phyloP scores from a whole-genome alignment of 2,797 vertebrate genomes.

The Xenopus petersii region DNA sequence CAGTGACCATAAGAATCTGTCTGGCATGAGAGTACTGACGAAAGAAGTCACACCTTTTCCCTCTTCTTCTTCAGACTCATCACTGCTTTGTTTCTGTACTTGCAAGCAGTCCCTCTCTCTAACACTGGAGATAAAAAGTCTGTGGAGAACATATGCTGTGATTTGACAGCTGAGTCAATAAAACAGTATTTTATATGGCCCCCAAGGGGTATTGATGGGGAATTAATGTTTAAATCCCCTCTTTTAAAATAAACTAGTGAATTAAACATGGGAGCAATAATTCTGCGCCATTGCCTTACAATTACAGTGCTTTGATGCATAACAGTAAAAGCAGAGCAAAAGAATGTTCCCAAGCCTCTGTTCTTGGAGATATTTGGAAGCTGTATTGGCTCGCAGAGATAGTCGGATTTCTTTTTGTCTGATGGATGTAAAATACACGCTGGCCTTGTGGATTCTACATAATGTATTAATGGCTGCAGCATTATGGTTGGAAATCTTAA shows the following conservation, averaged over 20 bases:
- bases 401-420: neutral
- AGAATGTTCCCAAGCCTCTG: neutral
- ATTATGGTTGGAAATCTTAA: neutral
- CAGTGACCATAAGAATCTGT: too few species aligned
- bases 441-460: neutral
- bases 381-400: neutral
- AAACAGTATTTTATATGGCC: neutral
- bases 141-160: too few species aligned
- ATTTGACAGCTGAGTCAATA: too few species aligned
- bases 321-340: neutral
- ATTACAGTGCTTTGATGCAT: slow-evolving; percentile 6
- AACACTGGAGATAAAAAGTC: too few species aligned
- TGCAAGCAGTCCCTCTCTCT: too few species aligned
- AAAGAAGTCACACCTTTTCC: too few species aligned
- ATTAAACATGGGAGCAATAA: slow-evolving; percentile 14
- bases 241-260: slow-evolving; percentile 9
- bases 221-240: slow-evolving; percentile 8
- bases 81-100: too few species aligned
- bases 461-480: neutral
- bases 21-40: too few species aligned
- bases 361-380: slow-evolving; percentile 1
- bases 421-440: slow-evolving; percentile 3
- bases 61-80: too few species aligned
- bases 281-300: slow-evolving; percentile 5
- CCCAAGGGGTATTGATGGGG: slow-evolving; percentile 18